A percentile compares a stretch with the other conserved stretches of the same genome.
Conservation (phyloP, 53 echinoderm and acorn worm genomes). For the Patiria pectinifera region DNA sequence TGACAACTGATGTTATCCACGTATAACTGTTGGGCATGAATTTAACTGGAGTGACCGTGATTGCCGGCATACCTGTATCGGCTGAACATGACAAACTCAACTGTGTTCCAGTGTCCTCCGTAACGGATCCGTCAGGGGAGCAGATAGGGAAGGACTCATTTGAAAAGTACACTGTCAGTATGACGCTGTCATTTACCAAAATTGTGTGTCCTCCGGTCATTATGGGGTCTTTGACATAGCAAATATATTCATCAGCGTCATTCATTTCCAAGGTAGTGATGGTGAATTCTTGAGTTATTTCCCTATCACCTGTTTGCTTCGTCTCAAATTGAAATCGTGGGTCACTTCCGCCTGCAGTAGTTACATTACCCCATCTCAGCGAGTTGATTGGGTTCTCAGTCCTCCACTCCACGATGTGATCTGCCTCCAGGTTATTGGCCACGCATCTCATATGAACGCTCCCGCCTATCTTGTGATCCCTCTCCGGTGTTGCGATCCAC, state of each 20-base stretch:
- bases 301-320: neutral
- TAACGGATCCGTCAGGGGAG: constrained; percentile 29
- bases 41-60: neutral
- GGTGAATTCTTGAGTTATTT: too few species aligned
- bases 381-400: neutral
- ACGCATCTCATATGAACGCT: constrained; percentile 36
- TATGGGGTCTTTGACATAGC: too few species aligned
- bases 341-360: neutral
- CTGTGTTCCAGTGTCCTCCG: constrained; percentile 28
- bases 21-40: neutral
- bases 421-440: constrained; percentile 34
- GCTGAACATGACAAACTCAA: constrained; percentile 22
- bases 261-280: too few species aligned
- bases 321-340: neutral
- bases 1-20: neutral
- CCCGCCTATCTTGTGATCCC: constrained; percentile 29
- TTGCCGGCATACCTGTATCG: neutral
- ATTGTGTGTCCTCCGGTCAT: too few species aligned
- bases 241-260: too few species aligned
- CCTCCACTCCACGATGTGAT: constrained; percentile 31
- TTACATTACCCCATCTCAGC: neutral
- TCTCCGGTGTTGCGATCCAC: constrained; percentile 44
- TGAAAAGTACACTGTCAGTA: constrained; percentile 26
- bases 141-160: constrained; percentile 43
- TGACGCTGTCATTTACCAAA: too few species aligned